Evolutionary conservation across 1,140 invertebrate species (phyloP).

Genomic region (Trichomalopsis sarcophagae): DNA sequence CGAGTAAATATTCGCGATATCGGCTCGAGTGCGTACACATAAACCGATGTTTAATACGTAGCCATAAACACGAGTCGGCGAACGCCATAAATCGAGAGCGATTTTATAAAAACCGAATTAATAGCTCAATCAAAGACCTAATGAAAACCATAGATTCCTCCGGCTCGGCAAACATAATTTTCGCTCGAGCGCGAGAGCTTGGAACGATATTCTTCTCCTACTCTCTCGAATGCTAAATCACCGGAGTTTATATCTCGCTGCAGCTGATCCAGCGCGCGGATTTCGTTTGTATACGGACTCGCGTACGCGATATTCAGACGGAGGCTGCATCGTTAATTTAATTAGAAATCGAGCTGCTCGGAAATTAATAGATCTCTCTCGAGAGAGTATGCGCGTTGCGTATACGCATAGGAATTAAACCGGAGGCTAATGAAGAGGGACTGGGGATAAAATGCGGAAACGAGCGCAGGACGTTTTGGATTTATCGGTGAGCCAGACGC

Average conservation of each 20-base stretch:
- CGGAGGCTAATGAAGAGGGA: conserved; percentile 16
- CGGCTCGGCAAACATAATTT: background rate
- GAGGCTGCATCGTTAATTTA: conserved; percentile 30
- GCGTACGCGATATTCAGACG: conserved; percentile 6
- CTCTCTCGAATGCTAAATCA: too few relatives aligned
- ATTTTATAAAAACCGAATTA: background rate
- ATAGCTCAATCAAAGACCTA: background rate
- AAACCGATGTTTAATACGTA: too few relatives aligned
- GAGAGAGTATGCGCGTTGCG: background rate
- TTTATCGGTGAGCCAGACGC: background rate
- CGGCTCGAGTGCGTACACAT: too few relatives aligned
- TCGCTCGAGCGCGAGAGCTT: background rate
- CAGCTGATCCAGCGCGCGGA: too few relatives aligned
- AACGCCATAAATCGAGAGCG: too few relatives aligned
- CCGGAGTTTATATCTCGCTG: too few relatives aligned
- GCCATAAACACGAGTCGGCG: too few relatives aligned
- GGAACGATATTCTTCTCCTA: background rate
- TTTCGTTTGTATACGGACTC: background rate
- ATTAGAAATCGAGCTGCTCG: conserved; percentile 31
- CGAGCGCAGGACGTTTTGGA: background rate
- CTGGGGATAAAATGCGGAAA: conserved; percentile 27
- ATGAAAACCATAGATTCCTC: background rate
- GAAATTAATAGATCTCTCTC: conserved; percentile 39
- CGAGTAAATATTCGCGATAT: too few relatives aligned
- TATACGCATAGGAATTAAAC: background rate